Evolutionary conservation across 2,113 vertebrate genomes (phyloP).

Genomic region (Ondatra zibethicus): DNA sequence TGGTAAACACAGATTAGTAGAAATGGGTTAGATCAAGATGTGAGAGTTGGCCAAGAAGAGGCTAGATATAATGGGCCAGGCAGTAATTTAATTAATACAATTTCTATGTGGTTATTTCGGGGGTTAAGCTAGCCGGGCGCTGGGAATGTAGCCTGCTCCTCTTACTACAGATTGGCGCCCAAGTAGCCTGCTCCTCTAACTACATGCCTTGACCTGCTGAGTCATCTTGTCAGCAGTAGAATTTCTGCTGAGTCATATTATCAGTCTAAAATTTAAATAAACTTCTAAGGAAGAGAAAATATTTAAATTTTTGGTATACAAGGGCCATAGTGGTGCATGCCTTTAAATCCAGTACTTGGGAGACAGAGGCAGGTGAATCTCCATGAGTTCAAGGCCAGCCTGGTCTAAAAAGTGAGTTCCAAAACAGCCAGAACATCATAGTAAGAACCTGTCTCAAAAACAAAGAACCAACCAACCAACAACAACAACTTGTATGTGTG

Average conservation of each 20-base stretch:
- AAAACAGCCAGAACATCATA: not conserved
- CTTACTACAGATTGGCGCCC: too few species aligned
- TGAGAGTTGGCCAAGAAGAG: too few species aligned
- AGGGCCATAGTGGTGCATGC: not conserved
- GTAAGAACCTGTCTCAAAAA: not conserved
- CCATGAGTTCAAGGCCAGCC: not conserved
- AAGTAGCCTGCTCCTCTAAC: too few species aligned
- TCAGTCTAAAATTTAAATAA: conserved; percentile 63
- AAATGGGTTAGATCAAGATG: too few species aligned
- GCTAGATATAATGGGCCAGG: too few species aligned
- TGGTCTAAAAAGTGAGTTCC: not conserved
- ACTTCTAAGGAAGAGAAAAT: not conserved
- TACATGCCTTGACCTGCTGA: too few species aligned
- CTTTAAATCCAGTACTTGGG: not conserved
- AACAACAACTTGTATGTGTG: not conserved
- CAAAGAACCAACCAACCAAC: not conserved
- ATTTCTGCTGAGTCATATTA: too few species aligned
- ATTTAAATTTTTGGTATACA: not conserved
- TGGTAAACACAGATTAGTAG: too few species aligned
- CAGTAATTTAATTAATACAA: too few species aligned
- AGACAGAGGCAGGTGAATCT: not conserved
- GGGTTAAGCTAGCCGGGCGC: too few species aligned
- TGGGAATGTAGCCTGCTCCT: too few species aligned
- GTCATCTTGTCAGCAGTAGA: not conserved
- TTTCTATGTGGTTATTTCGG: too few species aligned